Conservation (phyloP, 2,888 invertebrate genomes). For the Dugesia japonica region DNA sequence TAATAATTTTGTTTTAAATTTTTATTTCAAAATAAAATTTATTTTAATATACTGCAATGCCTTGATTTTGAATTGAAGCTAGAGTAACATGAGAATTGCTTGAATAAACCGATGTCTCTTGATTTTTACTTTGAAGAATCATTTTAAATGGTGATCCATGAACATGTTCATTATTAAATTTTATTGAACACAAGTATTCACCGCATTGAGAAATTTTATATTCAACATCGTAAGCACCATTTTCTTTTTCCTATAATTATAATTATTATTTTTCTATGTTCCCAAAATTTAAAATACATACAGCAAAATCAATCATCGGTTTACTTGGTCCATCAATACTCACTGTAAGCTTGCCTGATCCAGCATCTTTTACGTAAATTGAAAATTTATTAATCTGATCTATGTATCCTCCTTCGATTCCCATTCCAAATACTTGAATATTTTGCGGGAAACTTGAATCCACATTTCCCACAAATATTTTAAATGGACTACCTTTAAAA, state of each 20-base stretch:
- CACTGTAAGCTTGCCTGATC: constrained; percentile 82
- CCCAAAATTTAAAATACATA: not conserved
- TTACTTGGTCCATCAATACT: constrained; percentile 94
- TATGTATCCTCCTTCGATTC: constrained; percentile 74
- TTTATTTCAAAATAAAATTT: not conserved
- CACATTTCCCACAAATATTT: constrained; percentile 90
- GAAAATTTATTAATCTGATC: constrained; percentile 64
- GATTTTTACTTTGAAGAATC: constrained; percentile 53
- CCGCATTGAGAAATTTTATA: constrained; percentile 80
- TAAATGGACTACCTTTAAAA: constrained; percentile 74
- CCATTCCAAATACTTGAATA: constrained; percentile 88
- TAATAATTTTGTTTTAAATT: not conserved
- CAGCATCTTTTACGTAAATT: constrained; percentile 93
- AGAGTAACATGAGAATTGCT: not conserved
- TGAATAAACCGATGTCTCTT: not conserved
- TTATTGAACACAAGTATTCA: constrained; percentile 85
- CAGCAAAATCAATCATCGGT: constrained; percentile 74
- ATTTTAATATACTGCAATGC: not conserved
- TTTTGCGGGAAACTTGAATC: constrained; percentile 82
- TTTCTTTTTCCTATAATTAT: constrained; percentile 56
- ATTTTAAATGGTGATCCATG: constrained; percentile 92
- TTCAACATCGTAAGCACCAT: constrained; percentile 85
- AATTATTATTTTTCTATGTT: not conserved
- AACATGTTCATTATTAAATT: constrained; percentile 96
- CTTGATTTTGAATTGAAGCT: not conserved